Percentiles rank a stretch among this genome's conserved stretches.
These are phyloP conservation scores for Erebia ligea DNA, from an alignment of 2,888 invertebrate species.

Conservation along the genomic window DNA sequence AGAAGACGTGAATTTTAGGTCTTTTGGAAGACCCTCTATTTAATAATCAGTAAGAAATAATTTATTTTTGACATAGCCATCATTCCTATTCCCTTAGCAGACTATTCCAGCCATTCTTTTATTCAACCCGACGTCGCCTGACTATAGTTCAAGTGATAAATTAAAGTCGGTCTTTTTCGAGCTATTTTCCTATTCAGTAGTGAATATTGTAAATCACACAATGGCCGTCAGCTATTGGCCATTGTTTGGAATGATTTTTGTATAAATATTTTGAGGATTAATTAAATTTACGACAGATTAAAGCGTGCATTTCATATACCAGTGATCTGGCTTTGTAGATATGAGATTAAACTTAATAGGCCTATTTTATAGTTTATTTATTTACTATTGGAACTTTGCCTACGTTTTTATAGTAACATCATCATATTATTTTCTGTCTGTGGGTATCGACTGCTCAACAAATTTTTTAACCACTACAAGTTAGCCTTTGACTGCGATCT, in stretches of 20 bases:
- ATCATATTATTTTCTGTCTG: no score
- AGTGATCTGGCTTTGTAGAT: slow-evolving; percentile 7
- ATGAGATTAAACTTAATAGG: not conserved
- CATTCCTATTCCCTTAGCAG: slow-evolving; percentile 41
- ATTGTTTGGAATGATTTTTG: slow-evolving; percentile 33
- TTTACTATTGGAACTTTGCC: not conserved
- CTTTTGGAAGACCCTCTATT: no score
- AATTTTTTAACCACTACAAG: no score
- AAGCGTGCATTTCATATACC: slow-evolving; percentile 11
- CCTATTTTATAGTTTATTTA: not conserved
- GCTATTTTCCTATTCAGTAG: slow-evolving; percentile 37
- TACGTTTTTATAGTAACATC: no score
- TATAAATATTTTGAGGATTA: slow-evolving; percentile 26
- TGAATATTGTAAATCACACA: slow-evolving; percentile 40
- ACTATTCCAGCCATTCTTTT: slow-evolving; percentile 43
- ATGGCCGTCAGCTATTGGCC: slow-evolving; percentile 28
- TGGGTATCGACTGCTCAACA: no score
- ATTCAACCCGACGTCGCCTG: slow-evolving; percentile 41
- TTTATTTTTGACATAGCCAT: no score
- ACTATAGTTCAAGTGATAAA: slow-evolving; percentile 45
- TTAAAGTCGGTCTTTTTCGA: slow-evolving; percentile 39
- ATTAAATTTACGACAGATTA: slow-evolving; percentile 16
- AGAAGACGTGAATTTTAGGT: no score
- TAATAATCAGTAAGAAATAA: no score
- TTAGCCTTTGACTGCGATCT: no score